Evolutionary conservation across 2,888 invertebrate species (phyloP).

Genomic region (Chaetogeoica ovagalla): DNA sequence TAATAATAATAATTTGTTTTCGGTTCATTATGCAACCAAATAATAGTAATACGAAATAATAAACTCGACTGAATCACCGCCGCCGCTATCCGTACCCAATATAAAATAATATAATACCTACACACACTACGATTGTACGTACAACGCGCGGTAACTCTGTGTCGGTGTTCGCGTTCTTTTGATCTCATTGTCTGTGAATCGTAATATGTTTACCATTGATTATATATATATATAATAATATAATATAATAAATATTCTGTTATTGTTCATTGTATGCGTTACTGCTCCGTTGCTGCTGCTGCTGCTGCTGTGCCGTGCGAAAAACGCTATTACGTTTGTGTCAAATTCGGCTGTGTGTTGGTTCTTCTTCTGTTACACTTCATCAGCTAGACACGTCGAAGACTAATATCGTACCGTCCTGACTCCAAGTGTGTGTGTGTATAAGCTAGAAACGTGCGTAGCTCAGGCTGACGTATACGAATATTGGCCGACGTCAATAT

Average conservation of each 20-base stretch:
- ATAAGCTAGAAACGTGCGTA: too few relatives aligned
- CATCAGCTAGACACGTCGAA: too few relatives aligned
- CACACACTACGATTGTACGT: too few relatives aligned
- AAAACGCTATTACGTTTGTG: conserved; percentile 11
- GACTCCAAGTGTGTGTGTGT: too few relatives aligned
- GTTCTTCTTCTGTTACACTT: too few relatives aligned
- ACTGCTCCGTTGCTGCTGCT: too few relatives aligned
- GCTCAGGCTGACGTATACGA: too few relatives aligned
- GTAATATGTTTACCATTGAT: conserved; percentile 51
- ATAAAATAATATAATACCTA: not conserved
- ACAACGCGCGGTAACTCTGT: conserved; percentile 5
- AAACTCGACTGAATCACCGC: conserved; percentile 31
- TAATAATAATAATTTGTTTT: conserved; percentile 46
- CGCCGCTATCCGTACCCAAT: not conserved
- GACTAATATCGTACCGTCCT: too few relatives aligned
- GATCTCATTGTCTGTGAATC: conserved; percentile 49
- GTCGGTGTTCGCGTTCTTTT: conserved; percentile 44
- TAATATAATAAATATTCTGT: not conserved
- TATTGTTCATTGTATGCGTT: conserved; percentile 22
- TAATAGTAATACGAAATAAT: conserved; percentile 29
- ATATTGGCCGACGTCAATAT: too few relatives aligned
- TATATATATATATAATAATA: too few relatives aligned
- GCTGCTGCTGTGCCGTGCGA: not conserved
- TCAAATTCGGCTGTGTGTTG: too few relatives aligned
- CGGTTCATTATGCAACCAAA: conserved; percentile 49